Conservation (phyloP, 2,797 vertebrate genomes). For the Lerista edwardsae region DNA sequence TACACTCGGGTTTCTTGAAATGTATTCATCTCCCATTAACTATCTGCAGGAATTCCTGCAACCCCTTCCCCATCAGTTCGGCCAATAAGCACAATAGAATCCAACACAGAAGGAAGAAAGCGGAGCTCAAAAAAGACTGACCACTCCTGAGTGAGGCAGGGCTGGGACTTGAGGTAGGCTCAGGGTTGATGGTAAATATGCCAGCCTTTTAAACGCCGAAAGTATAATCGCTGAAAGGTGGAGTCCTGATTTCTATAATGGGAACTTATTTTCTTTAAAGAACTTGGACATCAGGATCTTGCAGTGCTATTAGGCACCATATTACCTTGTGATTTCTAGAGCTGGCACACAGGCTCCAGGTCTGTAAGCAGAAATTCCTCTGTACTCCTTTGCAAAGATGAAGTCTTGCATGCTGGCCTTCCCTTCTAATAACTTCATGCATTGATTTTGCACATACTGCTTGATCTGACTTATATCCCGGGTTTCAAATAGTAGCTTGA, state of each 20-base stretch:
- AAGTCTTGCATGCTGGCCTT: constrained; percentile 96
- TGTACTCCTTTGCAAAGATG: constrained; percentile 97
- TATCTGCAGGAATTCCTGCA: not conserved
- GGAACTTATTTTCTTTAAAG: not conserved
- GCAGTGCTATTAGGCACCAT: not conserved
- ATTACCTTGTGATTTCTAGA: constrained; percentile 93
- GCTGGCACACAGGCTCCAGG: constrained; percentile 95
- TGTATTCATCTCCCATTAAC: not conserved
- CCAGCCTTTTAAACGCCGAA: too few species aligned
- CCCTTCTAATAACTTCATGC: constrained; percentile 91
- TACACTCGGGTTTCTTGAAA: not conserved
- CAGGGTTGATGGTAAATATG: not conserved
- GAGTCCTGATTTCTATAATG: not conserved
- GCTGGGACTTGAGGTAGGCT: not conserved
- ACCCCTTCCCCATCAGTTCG: not conserved
- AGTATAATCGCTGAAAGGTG: not conserved
- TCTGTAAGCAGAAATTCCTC: constrained; percentile 88
- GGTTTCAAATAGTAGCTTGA: constrained; percentile 97
- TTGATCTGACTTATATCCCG: constrained; percentile 97
- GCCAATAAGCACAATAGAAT: not conserved
- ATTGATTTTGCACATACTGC: constrained; percentile 93
- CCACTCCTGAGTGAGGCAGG: too few species aligned
- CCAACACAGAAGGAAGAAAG: not conserved
- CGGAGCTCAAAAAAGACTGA: too few species aligned
- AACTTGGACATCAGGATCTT: not conserved